A percentile compares a stretch with the other conserved stretches of the same genome.
phyloP scores from a whole-genome alignment of 2,888 invertebrate species.

The Helleia helle region DNA sequence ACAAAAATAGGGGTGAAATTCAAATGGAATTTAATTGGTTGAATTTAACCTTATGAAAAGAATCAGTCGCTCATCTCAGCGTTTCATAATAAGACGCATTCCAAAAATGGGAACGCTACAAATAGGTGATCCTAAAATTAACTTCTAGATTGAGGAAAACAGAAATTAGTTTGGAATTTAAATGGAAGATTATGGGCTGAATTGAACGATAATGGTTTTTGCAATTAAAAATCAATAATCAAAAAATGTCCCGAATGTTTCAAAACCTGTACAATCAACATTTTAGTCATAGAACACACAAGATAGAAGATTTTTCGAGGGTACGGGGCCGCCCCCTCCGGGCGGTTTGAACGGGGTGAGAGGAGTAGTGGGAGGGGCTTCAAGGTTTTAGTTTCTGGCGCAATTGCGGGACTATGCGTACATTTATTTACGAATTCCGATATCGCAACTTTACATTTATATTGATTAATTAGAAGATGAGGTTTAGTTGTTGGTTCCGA shows the following conservation, averaged over 20 bases:
- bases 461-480: too few species aligned
- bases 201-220: not conserved
- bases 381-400: conserved; percentile 40
- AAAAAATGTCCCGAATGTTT: not conserved
- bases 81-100: too few species aligned
- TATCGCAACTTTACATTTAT: not conserved
- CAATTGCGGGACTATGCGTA: conserved; percentile 66
- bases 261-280: not conserved
- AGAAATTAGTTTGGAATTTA: too few species aligned
- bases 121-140: too few species aligned
- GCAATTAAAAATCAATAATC: conserved; percentile 5
- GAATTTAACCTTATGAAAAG: too few species aligned
- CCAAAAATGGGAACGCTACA: too few species aligned
- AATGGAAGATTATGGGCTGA: too few species aligned
- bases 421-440: conserved; percentile 39
- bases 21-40: too few species aligned
- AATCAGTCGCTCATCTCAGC: too few species aligned
- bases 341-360: conserved; percentile 19
- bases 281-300: conserved; percentile 7
- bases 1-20: too few species aligned
- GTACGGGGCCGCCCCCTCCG: conserved; percentile 22
- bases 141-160: too few species aligned
- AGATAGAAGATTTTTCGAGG: conserved; percentile 32
- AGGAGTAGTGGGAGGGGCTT: conserved; percentile 34
- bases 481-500: too few species aligned